These are phyloP conservation scores for Sebastes alutus DNA, from an alignment of 2,797 vertebrate species.

Conservation along the genomic window DNA sequence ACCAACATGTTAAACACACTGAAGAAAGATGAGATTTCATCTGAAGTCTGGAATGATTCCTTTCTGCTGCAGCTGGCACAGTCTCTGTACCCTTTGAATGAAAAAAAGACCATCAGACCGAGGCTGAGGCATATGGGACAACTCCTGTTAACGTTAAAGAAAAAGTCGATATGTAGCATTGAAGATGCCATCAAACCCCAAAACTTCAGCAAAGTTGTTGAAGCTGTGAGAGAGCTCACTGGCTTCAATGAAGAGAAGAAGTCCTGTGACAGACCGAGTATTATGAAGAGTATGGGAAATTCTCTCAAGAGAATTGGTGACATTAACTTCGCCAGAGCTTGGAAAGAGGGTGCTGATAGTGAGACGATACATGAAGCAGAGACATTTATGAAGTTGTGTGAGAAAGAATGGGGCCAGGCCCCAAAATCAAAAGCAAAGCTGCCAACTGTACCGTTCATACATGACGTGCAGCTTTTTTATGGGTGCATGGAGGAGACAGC, in stretches of 20 bases:
- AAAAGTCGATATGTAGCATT: slow-evolving; percentile 39
- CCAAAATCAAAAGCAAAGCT: fast-evolving
- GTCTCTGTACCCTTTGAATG: slow-evolving; percentile 15
- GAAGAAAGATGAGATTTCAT: slow-evolving; percentile 40
- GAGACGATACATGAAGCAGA: slow-evolving; percentile 6
- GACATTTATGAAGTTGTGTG: slow-evolving; percentile 43
- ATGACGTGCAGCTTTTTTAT: slow-evolving; percentile 47
- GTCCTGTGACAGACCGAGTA: not conserved
- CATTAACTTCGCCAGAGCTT: slow-evolving; percentile 24
- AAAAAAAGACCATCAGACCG: not conserved
- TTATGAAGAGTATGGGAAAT: not conserved
- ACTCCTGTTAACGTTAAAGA: slow-evolving; percentile 44
- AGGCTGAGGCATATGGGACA: slow-evolving; percentile 44
- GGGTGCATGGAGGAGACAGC: slow-evolving; percentile 8
- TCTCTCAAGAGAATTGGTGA: slow-evolving; percentile 17
- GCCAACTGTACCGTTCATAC: slow-evolving; percentile 36
- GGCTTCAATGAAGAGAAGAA: not conserved
- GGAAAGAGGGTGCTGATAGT: not conserved
- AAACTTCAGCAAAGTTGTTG: slow-evolving; percentile 33
- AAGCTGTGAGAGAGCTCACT: slow-evolving; percentile 13
- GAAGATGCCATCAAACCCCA: slow-evolving; percentile 51
- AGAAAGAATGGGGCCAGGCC: not conserved
- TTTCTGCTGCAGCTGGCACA: slow-evolving; percentile 50
- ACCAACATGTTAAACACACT: slow-evolving; percentile 38
- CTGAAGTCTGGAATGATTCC: slow-evolving; percentile 37